These are phyloP conservation scores for Acanthosepion lycidas DNA, from an alignment of 2,888 invertebrate genomes.

Conservation along the genomic window DNA sequence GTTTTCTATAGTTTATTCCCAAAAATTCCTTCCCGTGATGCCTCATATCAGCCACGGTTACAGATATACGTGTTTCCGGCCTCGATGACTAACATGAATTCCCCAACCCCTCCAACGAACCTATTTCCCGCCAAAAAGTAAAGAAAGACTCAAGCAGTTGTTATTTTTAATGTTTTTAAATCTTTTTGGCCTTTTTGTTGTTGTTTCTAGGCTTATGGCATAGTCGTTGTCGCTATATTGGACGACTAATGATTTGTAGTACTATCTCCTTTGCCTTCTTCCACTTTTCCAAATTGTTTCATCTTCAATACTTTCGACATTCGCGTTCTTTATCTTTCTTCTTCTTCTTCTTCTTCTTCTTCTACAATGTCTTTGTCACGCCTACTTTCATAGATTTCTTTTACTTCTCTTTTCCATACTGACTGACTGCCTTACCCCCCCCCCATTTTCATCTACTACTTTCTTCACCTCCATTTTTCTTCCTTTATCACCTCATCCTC, in stretches of 20 bases:
- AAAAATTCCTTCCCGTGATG: background rate
- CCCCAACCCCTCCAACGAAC: background rate
- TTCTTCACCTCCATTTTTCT: too few species aligned
- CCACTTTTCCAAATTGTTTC: too few species aligned
- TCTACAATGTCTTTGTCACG: too few species aligned
- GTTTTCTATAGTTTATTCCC: background rate
- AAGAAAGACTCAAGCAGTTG: background rate
- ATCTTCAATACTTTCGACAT: too few species aligned
- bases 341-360: too few species aligned
- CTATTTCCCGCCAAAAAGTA: background rate
- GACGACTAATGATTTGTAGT: background rate
- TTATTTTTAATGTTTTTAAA: background rate
- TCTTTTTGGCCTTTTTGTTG: background rate
- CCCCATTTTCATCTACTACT: too few species aligned
- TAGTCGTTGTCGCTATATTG: background rate
- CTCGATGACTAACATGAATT: background rate
- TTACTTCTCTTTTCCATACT: too few species aligned
- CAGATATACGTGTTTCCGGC: background rate
- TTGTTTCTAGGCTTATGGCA: background rate
- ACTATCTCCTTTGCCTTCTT: background rate
- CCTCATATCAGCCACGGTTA: background rate
- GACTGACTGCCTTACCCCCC: too few species aligned
- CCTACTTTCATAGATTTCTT: too few species aligned
- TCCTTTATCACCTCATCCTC: too few species aligned
- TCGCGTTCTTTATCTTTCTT: too few species aligned